Evolutionary conservation across 2,888 invertebrate genomes (phyloP).

Genomic region (Reticulitermes lucifugus): DNA sequence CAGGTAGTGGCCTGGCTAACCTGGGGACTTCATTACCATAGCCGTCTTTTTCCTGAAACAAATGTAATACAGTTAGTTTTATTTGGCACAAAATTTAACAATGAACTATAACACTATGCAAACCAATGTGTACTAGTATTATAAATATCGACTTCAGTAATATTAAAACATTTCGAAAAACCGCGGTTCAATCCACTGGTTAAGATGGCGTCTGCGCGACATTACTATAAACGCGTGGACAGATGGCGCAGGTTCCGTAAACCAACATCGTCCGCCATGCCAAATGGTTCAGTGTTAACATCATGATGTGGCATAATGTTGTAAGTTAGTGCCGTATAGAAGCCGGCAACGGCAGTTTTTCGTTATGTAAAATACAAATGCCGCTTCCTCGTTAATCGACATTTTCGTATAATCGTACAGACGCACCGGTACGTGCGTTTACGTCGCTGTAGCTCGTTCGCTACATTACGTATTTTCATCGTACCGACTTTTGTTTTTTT

Average conservation of each 20-base stretch:
- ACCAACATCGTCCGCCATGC: constrained; percentile 55
- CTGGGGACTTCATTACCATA: constrained; percentile 98
- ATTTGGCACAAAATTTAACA: too few relatives aligned
- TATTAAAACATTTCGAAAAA: constrained; percentile 5
- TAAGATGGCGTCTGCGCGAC: constrained; percentile 46
- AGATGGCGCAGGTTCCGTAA: constrained; percentile 50
- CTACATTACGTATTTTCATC: constrained; percentile 53
- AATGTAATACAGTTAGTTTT: not conserved
- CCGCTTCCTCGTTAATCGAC: constrained; percentile 53
- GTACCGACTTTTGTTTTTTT: constrained; percentile 53
- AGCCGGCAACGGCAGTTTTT: constrained; percentile 56
- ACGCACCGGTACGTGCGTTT: constrained; percentile 52
- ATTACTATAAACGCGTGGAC: constrained; percentile 33
- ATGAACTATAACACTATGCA: not conserved
- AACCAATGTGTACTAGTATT: not conserved
- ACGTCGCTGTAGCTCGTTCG: constrained; percentile 53
- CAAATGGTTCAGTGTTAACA: constrained; percentile 63
- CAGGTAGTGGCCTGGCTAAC: constrained; percentile 93
- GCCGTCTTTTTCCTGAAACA: constrained; percentile 88
- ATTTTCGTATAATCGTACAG: constrained; percentile 49
- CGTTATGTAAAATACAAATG: constrained; percentile 60
- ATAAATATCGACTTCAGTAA: not conserved
- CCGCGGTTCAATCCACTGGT: constrained; percentile 34
- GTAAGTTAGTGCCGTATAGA: constrained; percentile 57
- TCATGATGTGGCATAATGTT: constrained; percentile 64